These are phyloP conservation scores for Bombylius major DNA, from an alignment of 2,888 invertebrate genomes.

Conservation along the genomic window DNA sequence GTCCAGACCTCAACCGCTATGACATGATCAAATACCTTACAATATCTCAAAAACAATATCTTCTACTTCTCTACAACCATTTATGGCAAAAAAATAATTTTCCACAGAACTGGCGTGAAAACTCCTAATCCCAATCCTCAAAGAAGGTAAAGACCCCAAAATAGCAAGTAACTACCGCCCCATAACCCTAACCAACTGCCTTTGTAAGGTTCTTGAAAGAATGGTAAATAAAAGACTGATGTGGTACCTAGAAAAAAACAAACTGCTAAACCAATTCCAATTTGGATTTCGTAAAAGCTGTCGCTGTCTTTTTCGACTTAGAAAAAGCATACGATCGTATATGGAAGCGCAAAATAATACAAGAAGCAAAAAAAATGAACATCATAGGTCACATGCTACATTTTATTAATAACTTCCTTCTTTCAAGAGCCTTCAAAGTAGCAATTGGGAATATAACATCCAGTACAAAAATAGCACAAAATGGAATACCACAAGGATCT, in stretches of 20 bases:
- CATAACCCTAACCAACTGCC: background rate
- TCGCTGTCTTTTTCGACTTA: too few relatives aligned
- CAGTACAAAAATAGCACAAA: too few relatives aligned
- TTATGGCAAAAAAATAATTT: background rate
- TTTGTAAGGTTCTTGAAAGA: constrained; percentile 1
- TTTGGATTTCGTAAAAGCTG: background rate
- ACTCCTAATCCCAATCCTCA: too few relatives aligned
- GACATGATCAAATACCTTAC: background rate
- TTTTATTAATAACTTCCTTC: too few relatives aligned
- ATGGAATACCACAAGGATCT: too few relatives aligned
- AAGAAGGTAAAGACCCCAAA: background rate
- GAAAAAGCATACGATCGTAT: too few relatives aligned
- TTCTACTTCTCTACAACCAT: background rate
- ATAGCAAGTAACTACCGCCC: background rate
- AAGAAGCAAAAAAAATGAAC: too few relatives aligned
- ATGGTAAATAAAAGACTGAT: constrained; percentile 1
- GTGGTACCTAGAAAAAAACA: constrained; percentile 1
- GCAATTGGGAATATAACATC: too few relatives aligned
- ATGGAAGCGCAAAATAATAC: too few relatives aligned
- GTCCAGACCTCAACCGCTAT: background rate
- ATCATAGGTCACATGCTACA: too few relatives aligned
- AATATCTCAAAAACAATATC: background rate
- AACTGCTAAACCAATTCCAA: background rate
- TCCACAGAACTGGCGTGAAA: background rate
- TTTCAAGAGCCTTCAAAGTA: too few relatives aligned